Evolutionary conservation across 1,140 invertebrate genomes (phyloP), one percentile per base, ranked within the genome.

Genomic region (Solen grandis): DNA sequence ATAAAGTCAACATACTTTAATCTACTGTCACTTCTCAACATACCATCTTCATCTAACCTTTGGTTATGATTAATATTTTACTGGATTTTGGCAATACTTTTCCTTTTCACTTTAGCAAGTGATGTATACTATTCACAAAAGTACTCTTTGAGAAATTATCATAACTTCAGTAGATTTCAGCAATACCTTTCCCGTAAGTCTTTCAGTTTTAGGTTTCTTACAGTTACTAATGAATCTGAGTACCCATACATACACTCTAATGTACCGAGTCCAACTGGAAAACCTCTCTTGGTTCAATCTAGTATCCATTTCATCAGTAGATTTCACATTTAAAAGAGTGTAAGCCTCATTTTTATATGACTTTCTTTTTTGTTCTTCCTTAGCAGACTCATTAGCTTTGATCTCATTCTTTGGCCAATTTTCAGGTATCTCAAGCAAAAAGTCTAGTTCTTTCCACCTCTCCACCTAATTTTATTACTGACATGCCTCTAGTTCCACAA

Each of bases 61-160:
- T 63, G 76, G 59, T 78, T 68, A 16, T 69, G 41, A 2, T n/a
- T 3, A 13, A 69, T 22, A 78, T 19, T 50, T 69, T 69, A 31
- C 62, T 54, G 22, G 16, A 2, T 27, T 68, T 66, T 16, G 22
- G 19, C 2, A 68, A 10, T 22, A 22, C 19, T 16, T 35, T 25
- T 57, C 50, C 55, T 25, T 50, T n/a, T 5, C n/a, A n/a, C n/a
- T n/a, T n/a, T n/a, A n/a, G 10, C 0, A 14, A 75, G 14, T 5
- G 5, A n/a, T 19, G 4, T 8, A 16, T 10, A 29, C 31, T 75
- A 38, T 5, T 75, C 72, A 13, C 10, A 4, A 50, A 75, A 75
- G 29, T 13, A 22, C 4, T 68, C 46, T 4, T n/a, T 2, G 31
- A 68, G 63, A 22, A 52, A 1, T 63, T 38, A 14, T 36, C 14